Conservation (phyloP, 2,888 invertebrate genomes). For the Drosophila sordidula region DNA sequence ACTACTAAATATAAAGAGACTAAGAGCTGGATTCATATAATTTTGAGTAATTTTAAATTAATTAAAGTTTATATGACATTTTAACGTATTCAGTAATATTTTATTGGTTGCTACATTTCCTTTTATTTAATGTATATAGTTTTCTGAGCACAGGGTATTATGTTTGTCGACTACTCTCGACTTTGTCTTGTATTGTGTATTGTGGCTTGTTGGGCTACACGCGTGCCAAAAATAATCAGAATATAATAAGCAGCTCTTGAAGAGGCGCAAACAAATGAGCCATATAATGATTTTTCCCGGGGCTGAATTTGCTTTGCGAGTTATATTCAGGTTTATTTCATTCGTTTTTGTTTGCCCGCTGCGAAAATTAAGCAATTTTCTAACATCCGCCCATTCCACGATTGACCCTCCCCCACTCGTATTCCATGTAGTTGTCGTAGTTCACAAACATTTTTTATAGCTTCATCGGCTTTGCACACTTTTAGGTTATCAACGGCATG, state of each 20-base stretch:
- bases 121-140: neutral
- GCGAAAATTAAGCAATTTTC: constrained; percentile 72
- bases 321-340: constrained; percentile 46
- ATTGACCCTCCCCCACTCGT: neutral
- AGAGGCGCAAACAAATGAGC: constrained; percentile 73
- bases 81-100: too few species aligned
- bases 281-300: constrained; percentile 69
- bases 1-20: too few species aligned
- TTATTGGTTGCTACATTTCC: too few species aligned
- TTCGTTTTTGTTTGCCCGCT: constrained; percentile 25
- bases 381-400: constrained; percentile 40
- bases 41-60: too few species aligned
- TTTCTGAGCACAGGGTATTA: constrained; percentile 20
- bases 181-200: neutral
- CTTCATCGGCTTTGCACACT: constrained; percentile 72
- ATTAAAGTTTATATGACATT: too few species aligned
- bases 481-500: constrained; percentile 70
- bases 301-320: constrained; percentile 40
- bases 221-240: constrained; percentile 75
- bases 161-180: neutral
- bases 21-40: too few species aligned
- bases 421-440: constrained; percentile 48
- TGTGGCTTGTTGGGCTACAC: constrained; percentile 33
- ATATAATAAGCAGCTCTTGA: constrained; percentile 70
- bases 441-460: constrained; percentile 54